phyloP scores from a whole-genome alignment of 2,797 vertebrate species.

The Micromesistius poutassou region DNA sequence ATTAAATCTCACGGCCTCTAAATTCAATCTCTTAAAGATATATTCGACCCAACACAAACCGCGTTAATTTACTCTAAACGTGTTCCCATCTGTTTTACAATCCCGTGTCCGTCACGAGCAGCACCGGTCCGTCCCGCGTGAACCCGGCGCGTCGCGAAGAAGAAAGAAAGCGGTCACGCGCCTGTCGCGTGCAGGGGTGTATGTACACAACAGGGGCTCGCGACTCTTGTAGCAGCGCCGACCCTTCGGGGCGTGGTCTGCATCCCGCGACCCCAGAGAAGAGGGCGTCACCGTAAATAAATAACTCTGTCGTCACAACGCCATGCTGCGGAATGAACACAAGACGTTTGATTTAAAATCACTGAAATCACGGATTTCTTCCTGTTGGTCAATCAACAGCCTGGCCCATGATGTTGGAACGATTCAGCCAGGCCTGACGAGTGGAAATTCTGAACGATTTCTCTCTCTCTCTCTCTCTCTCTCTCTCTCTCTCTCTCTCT shows the following conservation, averaged over 20 bases:
- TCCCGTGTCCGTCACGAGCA: slow-evolving; percentile 23
- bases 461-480: slow-evolving; percentile 3
- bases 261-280: slow-evolving; percentile 37
- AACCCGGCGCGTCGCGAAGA: neutral
- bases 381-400: slow-evolving; percentile 19
- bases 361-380: neutral
- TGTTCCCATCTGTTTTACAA: slow-evolving; percentile 18
- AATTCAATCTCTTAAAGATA: too few species aligned
- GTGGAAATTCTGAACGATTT: neutral
- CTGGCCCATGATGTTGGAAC: slow-evolving; percentile 9
- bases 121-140: slow-evolving; percentile 1
- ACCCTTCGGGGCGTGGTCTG: slow-evolving; percentile 70
- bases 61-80: slow-evolving; percentile 14
- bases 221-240: slow-evolving; percentile 66
- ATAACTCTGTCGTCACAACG: too few species aligned
- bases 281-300: neutral
- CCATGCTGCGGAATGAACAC: too few species aligned
- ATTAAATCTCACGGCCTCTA: too few species aligned
- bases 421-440: neutral
- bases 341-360: too few species aligned
- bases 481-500: too few species aligned
- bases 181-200: slow-evolving; percentile 69
- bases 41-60: slow-evolving; percentile 8
- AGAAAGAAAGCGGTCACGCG: slow-evolving; percentile 55
- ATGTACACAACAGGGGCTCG: slow-evolving; percentile 47